Evolutionary conservation across 2,113 vertebrate genomes (phyloP).

Genomic region (Trematocara stigmaticum): DNA sequence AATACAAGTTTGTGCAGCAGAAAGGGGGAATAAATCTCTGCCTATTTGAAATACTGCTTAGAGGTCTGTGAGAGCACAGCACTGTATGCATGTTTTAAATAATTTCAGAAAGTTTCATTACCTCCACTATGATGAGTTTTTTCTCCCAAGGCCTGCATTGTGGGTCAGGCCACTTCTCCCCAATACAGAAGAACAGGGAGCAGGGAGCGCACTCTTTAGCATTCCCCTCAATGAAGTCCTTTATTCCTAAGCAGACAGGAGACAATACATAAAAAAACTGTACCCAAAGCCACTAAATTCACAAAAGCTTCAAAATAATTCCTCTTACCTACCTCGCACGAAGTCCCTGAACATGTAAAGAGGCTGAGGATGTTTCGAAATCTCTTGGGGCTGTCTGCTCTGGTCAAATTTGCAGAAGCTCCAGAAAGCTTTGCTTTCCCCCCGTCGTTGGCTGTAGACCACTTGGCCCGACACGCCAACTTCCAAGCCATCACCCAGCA

Average conservation of each 20-base stretch:
- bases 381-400: slow-evolving; percentile 47
- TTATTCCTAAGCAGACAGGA: slow-evolving; percentile 64
- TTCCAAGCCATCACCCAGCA: slow-evolving; percentile 70
- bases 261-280: background rate
- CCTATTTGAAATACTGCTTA: background rate
- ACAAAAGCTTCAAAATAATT: background rate
- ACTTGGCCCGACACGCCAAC: slow-evolving; percentile 44
- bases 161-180: slow-evolving; percentile 83
- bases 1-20: background rate
- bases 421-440: slow-evolving; percentile 67
- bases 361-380: slow-evolving; percentile 53
- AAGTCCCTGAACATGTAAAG: slow-evolving; percentile 72
- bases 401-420: slow-evolving; percentile 62
- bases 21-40: background rate
- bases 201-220: slow-evolving; percentile 62
- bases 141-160: slow-evolving; percentile 73
- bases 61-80: background rate
- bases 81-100: background rate
- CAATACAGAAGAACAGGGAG: slow-evolving; percentile 81
- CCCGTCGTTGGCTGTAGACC: slow-evolving; percentile 50
- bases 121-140: slow-evolving; percentile 84
- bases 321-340: slow-evolving; percentile 62
- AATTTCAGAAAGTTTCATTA: slow-evolving; percentile 26
- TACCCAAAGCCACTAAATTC: background rate
- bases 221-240: slow-evolving; percentile 46